Evolutionary conservation across 2,797 vertebrate genomes (phyloP).

Genomic region (Amblyraja radiata): DNA sequence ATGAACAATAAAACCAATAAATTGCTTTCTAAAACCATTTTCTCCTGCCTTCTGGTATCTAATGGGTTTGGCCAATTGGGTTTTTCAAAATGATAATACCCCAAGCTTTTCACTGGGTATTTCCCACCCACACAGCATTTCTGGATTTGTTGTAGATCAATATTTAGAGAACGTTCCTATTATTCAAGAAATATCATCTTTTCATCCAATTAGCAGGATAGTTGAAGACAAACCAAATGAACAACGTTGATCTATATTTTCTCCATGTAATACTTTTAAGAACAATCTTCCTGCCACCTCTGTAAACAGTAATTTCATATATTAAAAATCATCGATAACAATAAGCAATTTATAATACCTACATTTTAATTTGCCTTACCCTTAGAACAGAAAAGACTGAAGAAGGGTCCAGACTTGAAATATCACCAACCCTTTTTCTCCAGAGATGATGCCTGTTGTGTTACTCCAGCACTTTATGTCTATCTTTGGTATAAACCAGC

Average conservation of each 20-base stretch:
- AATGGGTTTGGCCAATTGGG: neutral
- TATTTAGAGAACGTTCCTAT: no score
- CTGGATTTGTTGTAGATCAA: neutral
- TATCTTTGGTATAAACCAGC: no score
- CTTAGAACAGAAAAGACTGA: no score
- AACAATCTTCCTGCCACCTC: neutral
- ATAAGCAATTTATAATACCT: neutral
- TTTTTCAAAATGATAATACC: neutral
- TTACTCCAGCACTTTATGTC: no score
- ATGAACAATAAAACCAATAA: neutral
- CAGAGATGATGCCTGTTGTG: no score
- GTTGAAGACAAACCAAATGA: no score
- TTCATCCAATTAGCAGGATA: no score
- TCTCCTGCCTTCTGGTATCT: neutral
- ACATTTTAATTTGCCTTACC: no score
- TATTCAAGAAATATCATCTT: no score
- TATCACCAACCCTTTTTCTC: no score
- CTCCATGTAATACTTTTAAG: neutral
- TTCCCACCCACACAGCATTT: neutral
- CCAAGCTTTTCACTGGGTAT: neutral
- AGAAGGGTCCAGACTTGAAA: no score
- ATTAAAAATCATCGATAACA: neutral
- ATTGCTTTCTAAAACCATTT: neutral
- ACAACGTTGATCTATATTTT: no score
- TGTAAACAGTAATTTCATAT: neutral